Conservation (phyloP, 2,113 vertebrate genomes). For the Columba janthina region DNA sequence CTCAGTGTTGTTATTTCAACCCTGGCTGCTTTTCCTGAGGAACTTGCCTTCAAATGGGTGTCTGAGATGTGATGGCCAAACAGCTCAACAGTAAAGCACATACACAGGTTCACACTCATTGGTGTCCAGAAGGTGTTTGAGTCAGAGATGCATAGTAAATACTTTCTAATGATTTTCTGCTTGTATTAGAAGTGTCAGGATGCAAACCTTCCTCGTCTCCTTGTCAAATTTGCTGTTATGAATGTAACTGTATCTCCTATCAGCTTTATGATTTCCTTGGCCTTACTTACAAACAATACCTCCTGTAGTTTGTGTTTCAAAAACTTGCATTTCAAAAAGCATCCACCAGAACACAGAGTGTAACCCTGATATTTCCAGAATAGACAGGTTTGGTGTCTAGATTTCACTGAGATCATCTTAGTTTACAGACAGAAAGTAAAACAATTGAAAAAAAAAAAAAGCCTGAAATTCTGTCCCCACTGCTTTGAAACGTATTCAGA, state of each 20-base stretch:
- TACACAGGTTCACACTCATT: not conserved
- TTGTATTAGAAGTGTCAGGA: not conserved
- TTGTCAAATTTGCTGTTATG: not conserved
- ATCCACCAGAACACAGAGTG: not conserved
- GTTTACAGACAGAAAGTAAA: not conserved
- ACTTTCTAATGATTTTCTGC: not conserved
- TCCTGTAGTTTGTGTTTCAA: not conserved
- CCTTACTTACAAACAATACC: not conserved
- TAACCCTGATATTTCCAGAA: not conserved
- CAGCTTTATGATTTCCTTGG: not conserved
- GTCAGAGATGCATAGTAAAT: not conserved
- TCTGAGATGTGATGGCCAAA: not conserved
- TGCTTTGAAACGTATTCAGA: not conserved
- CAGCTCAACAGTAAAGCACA: not conserved
- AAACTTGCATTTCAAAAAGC: not conserved
- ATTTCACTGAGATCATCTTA: not conserved
- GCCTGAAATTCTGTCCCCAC: not conserved
- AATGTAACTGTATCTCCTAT: not conserved
- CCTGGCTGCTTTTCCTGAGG: not conserved
- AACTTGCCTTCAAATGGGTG: not conserved
- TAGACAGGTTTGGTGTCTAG: not conserved
- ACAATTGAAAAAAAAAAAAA: not conserved
- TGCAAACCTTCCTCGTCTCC: not conserved
- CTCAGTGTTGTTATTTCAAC: slow-evolving; percentile 13
- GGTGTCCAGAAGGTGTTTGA: not conserved